Percentiles rank a stretch among this genome's conserved stretches.
Evolutionary conservation across 2,888 invertebrate species (phyloP).

Genomic region (Torymus texanus): DNA sequence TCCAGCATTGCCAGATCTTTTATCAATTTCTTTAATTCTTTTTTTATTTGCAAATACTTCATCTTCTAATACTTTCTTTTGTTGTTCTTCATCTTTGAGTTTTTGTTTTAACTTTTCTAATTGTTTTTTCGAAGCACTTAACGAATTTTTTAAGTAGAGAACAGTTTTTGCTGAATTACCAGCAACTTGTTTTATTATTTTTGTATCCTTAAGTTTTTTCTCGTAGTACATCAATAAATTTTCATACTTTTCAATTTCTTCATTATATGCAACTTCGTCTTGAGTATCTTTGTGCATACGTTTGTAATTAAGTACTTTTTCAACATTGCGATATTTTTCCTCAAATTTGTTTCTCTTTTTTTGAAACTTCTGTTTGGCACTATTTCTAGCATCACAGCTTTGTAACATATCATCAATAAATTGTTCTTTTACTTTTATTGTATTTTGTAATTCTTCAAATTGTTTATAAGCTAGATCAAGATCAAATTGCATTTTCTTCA

Average conservation of each 20-base stretch:
- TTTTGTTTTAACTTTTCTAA: slow-evolving; percentile 85
- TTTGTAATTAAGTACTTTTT: slow-evolving; percentile 44
- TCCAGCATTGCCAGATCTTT: slow-evolving; percentile 76
- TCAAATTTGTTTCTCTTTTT: slow-evolving; percentile 81
- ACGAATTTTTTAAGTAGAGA: slow-evolving; percentile 83
- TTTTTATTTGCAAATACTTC: slow-evolving; percentile 79
- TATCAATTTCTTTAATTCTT: slow-evolving; percentile 76
- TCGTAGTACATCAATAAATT: slow-evolving; percentile 76
- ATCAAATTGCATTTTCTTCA: slow-evolving; percentile 76
- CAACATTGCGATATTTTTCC: slow-evolving; percentile 78
- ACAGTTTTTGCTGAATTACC: slow-evolving; percentile 82
- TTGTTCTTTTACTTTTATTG: slow-evolving; percentile 85
- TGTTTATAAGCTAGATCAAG: slow-evolving; percentile 82
- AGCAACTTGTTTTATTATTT: slow-evolving; percentile 78
- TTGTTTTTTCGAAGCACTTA: slow-evolving; percentile 85
- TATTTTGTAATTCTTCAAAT: slow-evolving; percentile 82
- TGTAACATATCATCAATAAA: slow-evolving; percentile 82
- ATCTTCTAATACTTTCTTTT: slow-evolving; percentile 81
- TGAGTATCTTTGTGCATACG: slow-evolving; percentile 65
- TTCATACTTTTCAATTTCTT: slow-evolving; percentile 74
- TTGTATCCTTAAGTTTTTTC: slow-evolving; percentile 77
- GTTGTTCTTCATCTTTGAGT: slow-evolving; percentile 84
- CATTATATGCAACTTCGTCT: slow-evolving; percentile 70
- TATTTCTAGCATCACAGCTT: slow-evolving; percentile 78
- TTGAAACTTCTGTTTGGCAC: slow-evolving; percentile 79